Evolutionary conservation across 2,797 vertebrate species (phyloP).

Genomic region (Semaprochilodus insignis): DNA sequence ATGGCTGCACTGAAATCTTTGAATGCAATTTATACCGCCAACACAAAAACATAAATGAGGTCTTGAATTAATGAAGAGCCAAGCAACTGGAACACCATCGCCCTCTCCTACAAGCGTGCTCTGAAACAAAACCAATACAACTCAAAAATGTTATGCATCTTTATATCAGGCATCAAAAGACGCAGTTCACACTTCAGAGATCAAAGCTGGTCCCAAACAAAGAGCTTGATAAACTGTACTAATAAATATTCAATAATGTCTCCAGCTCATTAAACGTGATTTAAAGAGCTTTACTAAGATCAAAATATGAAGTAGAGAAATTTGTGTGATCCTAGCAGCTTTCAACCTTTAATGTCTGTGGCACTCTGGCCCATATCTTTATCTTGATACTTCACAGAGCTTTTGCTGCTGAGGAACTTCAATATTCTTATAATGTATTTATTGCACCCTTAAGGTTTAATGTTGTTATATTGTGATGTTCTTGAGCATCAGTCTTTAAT

Average conservation of each 20-base stretch:
- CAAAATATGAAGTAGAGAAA: not conserved
- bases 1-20: constrained; percentile 40
- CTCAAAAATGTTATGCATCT: constrained; percentile 7
- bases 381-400: not conserved
- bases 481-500: too few species aligned
- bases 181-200: constrained; percentile 29
- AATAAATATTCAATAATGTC: constrained; percentile 4
- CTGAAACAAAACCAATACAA: constrained; percentile 4
- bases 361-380: not conserved
- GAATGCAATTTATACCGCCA: constrained; percentile 48
- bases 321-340: not conserved
- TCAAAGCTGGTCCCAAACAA: constrained; percentile 44
- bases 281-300: not conserved
- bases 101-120: constrained; percentile 16
- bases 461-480: too few species aligned
- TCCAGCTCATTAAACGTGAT: not conserved
- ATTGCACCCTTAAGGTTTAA: too few species aligned
- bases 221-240: not conserved
- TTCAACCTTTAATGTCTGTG: not conserved
- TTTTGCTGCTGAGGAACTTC: too few species aligned
- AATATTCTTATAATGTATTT: too few species aligned
- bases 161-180: constrained; percentile 18
- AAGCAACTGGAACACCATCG: constrained; percentile 4
- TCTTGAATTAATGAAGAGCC: constrained; percentile 38
- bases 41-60: not conserved